Evolutionary conservation across 2,797 vertebrate species (phyloP).

Genomic region (Muscicapa striata): DNA sequence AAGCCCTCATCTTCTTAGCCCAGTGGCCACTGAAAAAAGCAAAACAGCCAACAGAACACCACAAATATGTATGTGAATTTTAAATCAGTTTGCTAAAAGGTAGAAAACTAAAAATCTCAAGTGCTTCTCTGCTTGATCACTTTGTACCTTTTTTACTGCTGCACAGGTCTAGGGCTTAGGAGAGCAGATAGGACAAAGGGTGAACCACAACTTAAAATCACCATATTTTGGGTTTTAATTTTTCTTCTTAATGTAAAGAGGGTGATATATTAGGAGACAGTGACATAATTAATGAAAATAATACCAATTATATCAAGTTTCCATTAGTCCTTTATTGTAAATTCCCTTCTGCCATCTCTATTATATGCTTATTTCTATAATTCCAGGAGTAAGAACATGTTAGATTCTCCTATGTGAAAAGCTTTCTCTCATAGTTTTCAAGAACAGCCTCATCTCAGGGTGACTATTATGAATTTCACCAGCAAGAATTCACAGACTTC

Average conservation of each 20-base stretch:
- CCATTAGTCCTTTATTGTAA: not conserved
- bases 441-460: not conserved
- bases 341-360: not conserved
- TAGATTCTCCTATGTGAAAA: not conserved
- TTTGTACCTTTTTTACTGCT: not conserved
- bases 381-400: not conserved
- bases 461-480: not conserved
- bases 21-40: not conserved
- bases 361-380: not conserved
- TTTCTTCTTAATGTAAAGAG: not conserved
- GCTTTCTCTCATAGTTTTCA: not conserved
- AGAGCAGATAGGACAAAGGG: not conserved
- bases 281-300: not conserved
- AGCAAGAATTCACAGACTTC: not conserved
- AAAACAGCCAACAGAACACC: not conserved
- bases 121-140: not conserved
- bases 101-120: not conserved
- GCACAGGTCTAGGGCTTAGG: not conserved
- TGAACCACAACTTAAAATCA: not conserved
- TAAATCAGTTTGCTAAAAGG: not conserved
- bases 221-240: not conserved
- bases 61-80: not conserved
- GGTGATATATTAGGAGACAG: not conserved
- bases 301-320: not conserved
- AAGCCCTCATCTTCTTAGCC: not conserved